A percentile compares a stretch with the other conserved stretches of the same genome.
phyloP scores from a whole-genome alignment of 2,888 invertebrate genomes.

The Amorpha juglandis region DNA sequence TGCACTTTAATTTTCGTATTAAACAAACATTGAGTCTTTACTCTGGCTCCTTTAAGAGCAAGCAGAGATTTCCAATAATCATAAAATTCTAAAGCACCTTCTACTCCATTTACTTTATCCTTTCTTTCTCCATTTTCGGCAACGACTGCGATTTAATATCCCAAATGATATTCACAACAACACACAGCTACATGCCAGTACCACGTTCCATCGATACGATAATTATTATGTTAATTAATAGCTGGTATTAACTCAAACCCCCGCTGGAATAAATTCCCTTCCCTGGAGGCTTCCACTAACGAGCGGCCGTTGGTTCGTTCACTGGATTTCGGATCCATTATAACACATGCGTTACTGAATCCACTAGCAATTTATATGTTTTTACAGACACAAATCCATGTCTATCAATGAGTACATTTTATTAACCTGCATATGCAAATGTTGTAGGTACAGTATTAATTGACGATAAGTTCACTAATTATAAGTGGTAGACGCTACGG shows the following conservation, averaged over 20 bases:
- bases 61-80: too few species aligned
- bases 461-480: too few species aligned
- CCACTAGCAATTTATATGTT: conserved; percentile 14
- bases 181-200: background rate
- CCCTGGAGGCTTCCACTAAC: conserved; percentile 36
- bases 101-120: background rate
- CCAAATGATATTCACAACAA: background rate
- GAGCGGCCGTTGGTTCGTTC: conserved; percentile 32
- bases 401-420: too few species aligned
- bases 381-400: background rate
- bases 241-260: conserved; percentile 38
- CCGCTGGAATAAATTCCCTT: conserved; percentile 35
- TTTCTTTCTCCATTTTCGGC: background rate
- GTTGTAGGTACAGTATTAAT: too few species aligned
- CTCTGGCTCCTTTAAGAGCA: too few species aligned
- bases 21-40: too few species aligned
- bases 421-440: too few species aligned
- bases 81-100: too few species aligned
- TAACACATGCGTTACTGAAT: conserved; percentile 32
- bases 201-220: conserved; percentile 22
- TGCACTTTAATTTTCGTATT: too few species aligned
- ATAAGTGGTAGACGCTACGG: too few species aligned
- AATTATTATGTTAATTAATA: conserved; percentile 39
- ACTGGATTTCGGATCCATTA: conserved; percentile 26
- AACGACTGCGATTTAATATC: background rate